Base-by-base conservation (phyloP, 1,140 invertebrate species). In the Drosophila prosaltans region DNA sequence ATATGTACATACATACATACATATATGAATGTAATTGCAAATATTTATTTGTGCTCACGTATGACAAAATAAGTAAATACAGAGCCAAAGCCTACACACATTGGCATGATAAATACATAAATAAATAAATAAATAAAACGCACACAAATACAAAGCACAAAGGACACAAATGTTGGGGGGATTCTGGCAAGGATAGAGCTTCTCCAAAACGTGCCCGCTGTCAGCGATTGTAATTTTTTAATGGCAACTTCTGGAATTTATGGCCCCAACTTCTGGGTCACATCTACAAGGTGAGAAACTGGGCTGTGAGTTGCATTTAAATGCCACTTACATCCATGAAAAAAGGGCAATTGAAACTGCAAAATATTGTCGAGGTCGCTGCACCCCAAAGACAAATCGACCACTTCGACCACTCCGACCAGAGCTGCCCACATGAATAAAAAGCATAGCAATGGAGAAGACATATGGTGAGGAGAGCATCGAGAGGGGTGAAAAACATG, bases 11-110 rank as follows among this genome's bases (percentile, higher is more conserved):
- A 10, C 9, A 51, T 51, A 48, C 16, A 45, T 45, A 16, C 16
- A 16, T 45, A 21, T 45, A 16, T 21, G 45, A 21, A 48, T 8
- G 78, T 88, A 88, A 88, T 88, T 89, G 83, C 68, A 88, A 88
- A 88, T 88, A 88, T 88, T 89, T 88, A 82, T 88, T 69, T 79
- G 65, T 43, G 67, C 77, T 62, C 83, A 83, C 83, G 84, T 88
- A 80, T 80, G 72, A 69, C 77, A 83, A 72, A 83, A 76, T 65
- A 88, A 86, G 82, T 85, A 88, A 86, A 88, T 85, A 86, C 65
- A 55, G 16, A 43, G 61, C 60, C 71, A 68, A 75, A 62, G 41
- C 26, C 40, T 21, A 36, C 62, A 64, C 43, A 48, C 45, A 51
- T 8, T 61, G 64, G 32, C 51, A 65, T 70, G 65, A 41, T 63